phyloP scores from a whole-genome alignment of 2,888 invertebrate species.

The Adineta ricciae region DNA sequence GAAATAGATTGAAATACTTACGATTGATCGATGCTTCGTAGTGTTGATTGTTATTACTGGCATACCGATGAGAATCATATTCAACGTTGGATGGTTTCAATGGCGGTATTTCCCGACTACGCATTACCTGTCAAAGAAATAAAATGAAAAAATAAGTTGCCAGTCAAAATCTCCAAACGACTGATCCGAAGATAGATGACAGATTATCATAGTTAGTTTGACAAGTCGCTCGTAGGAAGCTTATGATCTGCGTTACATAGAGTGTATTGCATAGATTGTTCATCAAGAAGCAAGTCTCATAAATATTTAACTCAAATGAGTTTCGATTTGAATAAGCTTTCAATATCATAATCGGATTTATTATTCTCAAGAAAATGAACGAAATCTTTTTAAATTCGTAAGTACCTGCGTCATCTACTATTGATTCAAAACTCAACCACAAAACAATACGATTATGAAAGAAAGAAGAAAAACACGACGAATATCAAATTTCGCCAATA shows the following conservation, averaged over 20 bases:
- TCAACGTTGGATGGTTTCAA: background rate
- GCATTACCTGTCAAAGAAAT: background rate
- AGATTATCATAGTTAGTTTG: background rate
- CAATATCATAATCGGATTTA: no score
- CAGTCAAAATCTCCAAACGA: background rate
- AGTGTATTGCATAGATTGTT: no score
- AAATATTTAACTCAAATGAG: no score
- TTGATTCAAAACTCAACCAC: background rate
- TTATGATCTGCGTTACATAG: no score
- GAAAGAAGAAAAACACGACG: background rate
- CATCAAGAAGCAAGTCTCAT: no score
- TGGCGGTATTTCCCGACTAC: slow-evolving; percentile 12
- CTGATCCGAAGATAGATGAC: background rate
- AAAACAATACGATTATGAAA: background rate
- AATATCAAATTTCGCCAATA: background rate
- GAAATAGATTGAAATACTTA: background rate
- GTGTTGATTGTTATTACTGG: background rate
- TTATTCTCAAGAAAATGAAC: no score
- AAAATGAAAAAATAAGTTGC: background rate
- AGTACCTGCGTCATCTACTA: background rate
- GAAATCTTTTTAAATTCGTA: no score
- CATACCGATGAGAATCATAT: background rate
- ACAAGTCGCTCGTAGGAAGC: no score
- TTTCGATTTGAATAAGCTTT: no score
- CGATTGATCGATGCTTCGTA: background rate